Base-by-base conservation (phyloP, 1,140 invertebrate genomes). In the Capitella teleta region DNA sequence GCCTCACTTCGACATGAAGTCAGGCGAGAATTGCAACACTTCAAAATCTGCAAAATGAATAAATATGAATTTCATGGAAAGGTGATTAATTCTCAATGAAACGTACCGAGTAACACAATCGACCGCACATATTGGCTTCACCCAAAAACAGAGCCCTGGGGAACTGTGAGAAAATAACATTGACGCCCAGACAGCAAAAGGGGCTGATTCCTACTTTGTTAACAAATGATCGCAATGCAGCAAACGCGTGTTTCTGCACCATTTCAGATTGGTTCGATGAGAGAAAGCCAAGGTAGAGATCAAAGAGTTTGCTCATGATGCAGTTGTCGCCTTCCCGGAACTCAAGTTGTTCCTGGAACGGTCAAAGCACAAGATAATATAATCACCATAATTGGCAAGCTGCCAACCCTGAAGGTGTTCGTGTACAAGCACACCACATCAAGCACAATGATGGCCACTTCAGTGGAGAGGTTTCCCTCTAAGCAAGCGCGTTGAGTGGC, bases 181-280 rank as follows among this genome's bases (percentile, higher is more conserved):
- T 48, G 32, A 53, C 28, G 24, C 16, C 53, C 28, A 55, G 16
- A n/a, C n/a, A n/a, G n/a, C n/a, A n/a, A n/a, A n/a, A n/a, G n/a
- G n/a, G n/a, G n/a, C n/a, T n/a, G n/a, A n/a, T n/a, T 2, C 82
- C 52, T 79, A 76, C 47, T 72, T 92, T 88, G 68, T 89, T 91
- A 28, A 95, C 85, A 59, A 93, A 94, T 1, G 86, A 82, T 58
- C 90, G 77, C 23, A 95, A 71, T 0, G 86, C 83, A 8, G 88
- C 88, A 72, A 96, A 94, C 3, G 92, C 80, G 64, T 95, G 89
- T 57, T 86, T 85, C 57, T 89, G 82, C 23, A 95, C 71, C 10
- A 77, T 81, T 69, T 95, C 91, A 25, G 89, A 92, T 64, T 95
- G 91, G 3, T 87, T 85, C 23, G 86, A 78, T 70, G 87, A 82